These are phyloP conservation scores for Pogonognathellus flavescens DNA, from an alignment of 1,140 invertebrate genomes.

Conservation along the genomic window DNA sequence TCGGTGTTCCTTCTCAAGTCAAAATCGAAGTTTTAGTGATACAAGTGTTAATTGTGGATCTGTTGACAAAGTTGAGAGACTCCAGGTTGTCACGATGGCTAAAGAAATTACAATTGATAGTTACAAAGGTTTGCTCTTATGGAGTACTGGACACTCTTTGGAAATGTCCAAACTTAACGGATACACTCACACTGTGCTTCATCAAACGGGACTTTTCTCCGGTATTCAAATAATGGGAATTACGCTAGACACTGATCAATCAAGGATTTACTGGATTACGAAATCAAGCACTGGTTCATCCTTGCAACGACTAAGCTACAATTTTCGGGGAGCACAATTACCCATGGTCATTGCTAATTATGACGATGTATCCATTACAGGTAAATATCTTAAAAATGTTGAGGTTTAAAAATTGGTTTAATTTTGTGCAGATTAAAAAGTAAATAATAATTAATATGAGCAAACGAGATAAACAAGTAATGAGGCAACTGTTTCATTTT, in stretches of 20 bases:
- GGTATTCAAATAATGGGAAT: slow-evolving; percentile 85
- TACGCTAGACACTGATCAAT: slow-evolving; percentile 81
- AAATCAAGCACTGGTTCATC: slow-evolving; percentile 81
- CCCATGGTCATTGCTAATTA: slow-evolving; percentile 57
- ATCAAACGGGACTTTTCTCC: slow-evolving; percentile 76
- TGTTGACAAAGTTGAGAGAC: slow-evolving; percentile 79
- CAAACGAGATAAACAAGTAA: too few relatives aligned
- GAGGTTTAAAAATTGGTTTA: slow-evolving; percentile 22
- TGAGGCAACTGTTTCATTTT: too few relatives aligned
- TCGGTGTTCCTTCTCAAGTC: slow-evolving; percentile 79
- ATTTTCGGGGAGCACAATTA: background rate
- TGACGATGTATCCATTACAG: slow-evolving; percentile 50
- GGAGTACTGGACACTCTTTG: slow-evolving; percentile 86
- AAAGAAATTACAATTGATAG: slow-evolving; percentile 87
- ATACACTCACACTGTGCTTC: slow-evolving; percentile 68
- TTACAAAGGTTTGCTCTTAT: slow-evolving; percentile 85
- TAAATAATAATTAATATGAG: too few relatives aligned
- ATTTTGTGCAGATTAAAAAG: slow-evolving; percentile 54
- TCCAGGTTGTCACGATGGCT: slow-evolving; percentile 83
- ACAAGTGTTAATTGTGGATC: slow-evolving; percentile 76
- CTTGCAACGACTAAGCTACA: slow-evolving; percentile 75
- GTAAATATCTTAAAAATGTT: background rate
- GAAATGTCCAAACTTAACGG: slow-evolving; percentile 85
- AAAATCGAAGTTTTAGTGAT: slow-evolving; percentile 72
- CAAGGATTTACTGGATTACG: slow-evolving; percentile 84